Percentiles rank a stretch among this genome's conserved stretches.
Evolutionary conservation across 2,797 vertebrate genomes (phyloP).

Genomic region (Myotis findleyi): DNA sequence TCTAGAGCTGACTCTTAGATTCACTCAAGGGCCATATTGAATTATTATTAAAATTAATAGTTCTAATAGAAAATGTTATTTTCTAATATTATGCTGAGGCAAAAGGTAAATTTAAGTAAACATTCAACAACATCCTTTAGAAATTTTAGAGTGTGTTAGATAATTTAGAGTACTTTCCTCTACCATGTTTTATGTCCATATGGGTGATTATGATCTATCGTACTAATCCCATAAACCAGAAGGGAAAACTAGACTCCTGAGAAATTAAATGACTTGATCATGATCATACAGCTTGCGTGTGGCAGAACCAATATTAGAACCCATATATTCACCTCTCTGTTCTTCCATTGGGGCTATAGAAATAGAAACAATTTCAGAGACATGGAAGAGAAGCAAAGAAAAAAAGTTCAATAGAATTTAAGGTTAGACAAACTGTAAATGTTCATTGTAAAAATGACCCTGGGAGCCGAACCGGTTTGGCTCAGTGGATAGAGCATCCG

Average conservation of each 20-base stretch:
- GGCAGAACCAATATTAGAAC: slow-evolving; percentile 46
- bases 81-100: not conserved
- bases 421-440: not conserved
- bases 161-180: slow-evolving; percentile 1
- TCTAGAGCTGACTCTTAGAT: not conserved
- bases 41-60: slow-evolving; percentile 12
- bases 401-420: not conserved
- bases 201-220: not conserved
- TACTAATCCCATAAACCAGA: not conserved
- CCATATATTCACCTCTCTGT: slow-evolving; percentile 17
- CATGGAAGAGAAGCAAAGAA: not conserved
- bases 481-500: too few species aligned
- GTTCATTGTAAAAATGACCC: not conserved
- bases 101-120: slow-evolving; percentile 8
- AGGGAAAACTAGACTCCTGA: not conserved
- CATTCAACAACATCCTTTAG: not conserved
- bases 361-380: slow-evolving; percentile 40
- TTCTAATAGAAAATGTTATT: slow-evolving; percentile 1
- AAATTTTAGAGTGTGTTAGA: not conserved
- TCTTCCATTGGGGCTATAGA: not conserved
- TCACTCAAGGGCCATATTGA: not conserved
- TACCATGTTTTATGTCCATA: not conserved
- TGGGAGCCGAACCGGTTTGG: too few species aligned
- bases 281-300: not conserved
- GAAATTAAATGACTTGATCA: not conserved